phyloP scores from a whole-genome alignment of 2,113 vertebrate species.

The Elephantulus edwardii region DNA sequence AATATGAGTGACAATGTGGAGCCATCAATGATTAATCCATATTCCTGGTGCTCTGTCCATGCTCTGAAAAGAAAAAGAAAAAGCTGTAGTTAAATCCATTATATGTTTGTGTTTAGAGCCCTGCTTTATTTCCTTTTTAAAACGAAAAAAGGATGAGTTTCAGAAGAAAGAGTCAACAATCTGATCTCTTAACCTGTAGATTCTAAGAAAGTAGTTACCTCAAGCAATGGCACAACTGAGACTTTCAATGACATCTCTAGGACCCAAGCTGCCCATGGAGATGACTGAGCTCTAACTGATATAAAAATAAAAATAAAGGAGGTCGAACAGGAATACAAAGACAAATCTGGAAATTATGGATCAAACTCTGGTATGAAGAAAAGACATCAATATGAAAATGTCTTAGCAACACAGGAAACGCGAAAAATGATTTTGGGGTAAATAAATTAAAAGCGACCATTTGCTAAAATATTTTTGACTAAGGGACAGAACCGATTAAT shows the following conservation, averaged over 20 bases:
- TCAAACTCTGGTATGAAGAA: conserved; percentile 29
- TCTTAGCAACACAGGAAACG: neutral
- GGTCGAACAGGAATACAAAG: neutral
- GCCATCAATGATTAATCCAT: conserved; percentile 96
- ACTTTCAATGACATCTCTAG: conserved; percentile 1
- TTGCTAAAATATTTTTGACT: neutral
- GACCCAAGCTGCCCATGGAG: neutral
- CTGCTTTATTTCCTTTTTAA: neutral
- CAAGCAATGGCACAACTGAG: conserved; percentile 5
- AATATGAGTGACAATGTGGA: conserved; percentile 93
- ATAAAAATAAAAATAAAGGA: conserved; percentile 37
- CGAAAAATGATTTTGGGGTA: conserved; percentile 14
- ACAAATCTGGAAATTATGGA: conserved; percentile 18
- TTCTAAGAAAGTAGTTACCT: neutral
- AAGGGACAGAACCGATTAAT: neutral
- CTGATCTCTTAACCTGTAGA: neutral
- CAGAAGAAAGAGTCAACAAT: neutral
- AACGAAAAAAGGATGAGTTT: neutral
- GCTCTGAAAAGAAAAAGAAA: conserved; percentile 82
- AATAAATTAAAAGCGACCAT: neutral
- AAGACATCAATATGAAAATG: conserved; percentile 35
- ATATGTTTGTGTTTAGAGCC: conserved; percentile 14
- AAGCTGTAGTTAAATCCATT: neutral
- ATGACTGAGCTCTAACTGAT: neutral
- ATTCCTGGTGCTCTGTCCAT: conserved; percentile 91